phyloP scores from a whole-genome alignment of 2,797 vertebrate genomes.

The Serranus cabrilla region DNA sequence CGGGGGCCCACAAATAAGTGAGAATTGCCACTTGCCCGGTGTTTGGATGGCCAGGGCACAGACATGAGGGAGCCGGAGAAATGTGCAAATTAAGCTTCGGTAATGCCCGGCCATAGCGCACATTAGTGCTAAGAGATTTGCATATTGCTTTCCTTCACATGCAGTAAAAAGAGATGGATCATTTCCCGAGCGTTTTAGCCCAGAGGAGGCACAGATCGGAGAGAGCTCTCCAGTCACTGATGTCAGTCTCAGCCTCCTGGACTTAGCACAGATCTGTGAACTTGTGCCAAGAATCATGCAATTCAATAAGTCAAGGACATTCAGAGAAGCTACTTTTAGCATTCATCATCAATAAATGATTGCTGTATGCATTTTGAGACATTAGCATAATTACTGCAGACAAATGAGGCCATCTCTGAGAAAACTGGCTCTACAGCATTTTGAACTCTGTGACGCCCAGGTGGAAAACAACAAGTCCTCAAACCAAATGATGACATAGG shows the following conservation, averaged over 20 bases:
- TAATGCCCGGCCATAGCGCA: constrained; percentile 52
- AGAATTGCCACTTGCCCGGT: constrained; percentile 75
- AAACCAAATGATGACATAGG: too few relatives aligned
- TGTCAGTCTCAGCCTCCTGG: constrained; percentile 34
- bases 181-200: constrained; percentile 38
- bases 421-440: background rate
- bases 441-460: background rate
- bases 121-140: constrained; percentile 67
- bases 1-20: constrained; percentile 71
- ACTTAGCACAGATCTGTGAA: constrained; percentile 17
- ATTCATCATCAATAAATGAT: constrained; percentile 49
- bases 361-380: constrained; percentile 35
- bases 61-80: constrained; percentile 59
- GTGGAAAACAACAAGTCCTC: background rate
- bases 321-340: constrained; percentile 45
- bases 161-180: constrained; percentile 44
- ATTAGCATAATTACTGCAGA: constrained; percentile 46
- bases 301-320: constrained; percentile 48
- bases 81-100: constrained; percentile 62
- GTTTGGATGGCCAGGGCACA: constrained; percentile 52
- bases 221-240: constrained; percentile 26
- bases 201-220: constrained; percentile 15
- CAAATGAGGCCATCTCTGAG: constrained; percentile 29
- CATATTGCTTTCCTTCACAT: constrained; percentile 61
- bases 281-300: constrained; percentile 25